Evolutionary conservation across 2,888 invertebrate genomes (phyloP), one percentile per base, ranked within the genome.

Genomic region (Ophonus ardosiacus): DNA sequence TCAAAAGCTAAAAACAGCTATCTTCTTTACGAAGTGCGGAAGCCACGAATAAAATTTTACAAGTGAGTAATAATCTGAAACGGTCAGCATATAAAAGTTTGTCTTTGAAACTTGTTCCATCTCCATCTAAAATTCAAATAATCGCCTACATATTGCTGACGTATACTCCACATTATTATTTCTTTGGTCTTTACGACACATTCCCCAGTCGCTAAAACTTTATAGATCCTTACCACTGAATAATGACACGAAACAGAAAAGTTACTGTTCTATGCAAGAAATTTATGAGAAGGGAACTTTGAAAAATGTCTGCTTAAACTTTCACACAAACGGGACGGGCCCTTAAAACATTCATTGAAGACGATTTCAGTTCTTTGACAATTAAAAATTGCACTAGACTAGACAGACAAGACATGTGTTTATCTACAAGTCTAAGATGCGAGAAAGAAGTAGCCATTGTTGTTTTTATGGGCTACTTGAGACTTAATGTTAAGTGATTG

Each of bases 281-380:
- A 68, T 68, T 68, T 68, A 68, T 15, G 24, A 21, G 6, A 13
- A 5, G 31, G 24, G 15, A 13, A 31, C 65, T 18, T n/a, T 68
- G 65, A 81, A 81, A 81, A 68, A 81, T 81, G 81, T 51, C 65
- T 68, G n/a, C 15, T 81, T 43, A 81, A 81, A 81, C 56, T 81
- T 81, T 81, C 40, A 81, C 40, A 68, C 61, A 51, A 51, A 51
- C 43, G 43, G 43, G 8, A 13, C 43, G 8, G 43, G 5, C 31
- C 31, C 13, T 8, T 51, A 51, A 51, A 51, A 51, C 43, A 51
- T 51, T 51, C 43, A 51, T 51, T 13, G 10, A 51, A 51, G 7
- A 51, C 13, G 43, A 51, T 51, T 2, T 13, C 10, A 31, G 10
- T 51, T 13, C 43, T 8, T 8, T 51, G 43, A 51, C 43, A 51